Percentiles rank a stretch among this genome's conserved stretches.
phyloP scores from a whole-genome alignment of 2,797 vertebrate genomes.

The Champsocephalus esox region DNA sequence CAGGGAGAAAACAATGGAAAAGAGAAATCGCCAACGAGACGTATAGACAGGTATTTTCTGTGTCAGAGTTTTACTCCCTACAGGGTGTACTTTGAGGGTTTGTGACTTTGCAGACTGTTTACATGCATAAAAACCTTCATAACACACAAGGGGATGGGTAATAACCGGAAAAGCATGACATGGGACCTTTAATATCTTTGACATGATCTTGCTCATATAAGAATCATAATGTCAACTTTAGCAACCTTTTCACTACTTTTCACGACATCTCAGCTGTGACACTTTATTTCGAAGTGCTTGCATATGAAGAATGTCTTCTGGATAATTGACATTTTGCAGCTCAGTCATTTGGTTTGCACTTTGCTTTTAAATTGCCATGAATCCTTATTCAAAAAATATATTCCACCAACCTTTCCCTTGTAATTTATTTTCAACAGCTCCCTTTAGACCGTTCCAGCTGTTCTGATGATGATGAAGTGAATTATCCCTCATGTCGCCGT shows the following conservation, averaged over 20 bases:
- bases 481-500: slow-evolving; percentile 10
- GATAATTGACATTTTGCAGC: slow-evolving; percentile 47
- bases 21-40: too few relatives aligned
- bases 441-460: slow-evolving; percentile 24
- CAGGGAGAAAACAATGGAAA: too few relatives aligned
- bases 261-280: slow-evolving; percentile 13
- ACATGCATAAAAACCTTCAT: too few relatives aligned
- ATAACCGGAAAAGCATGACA: too few relatives aligned
- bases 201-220: slow-evolving; percentile 41
- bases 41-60: too few relatives aligned
- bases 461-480: slow-evolving; percentile 41
- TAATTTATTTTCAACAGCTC: slow-evolving; percentile 36
- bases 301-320: slow-evolving; percentile 19
- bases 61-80: too few relatives aligned
- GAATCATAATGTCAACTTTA: slow-evolving; percentile 29
- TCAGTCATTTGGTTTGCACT: slow-evolving; percentile 20
- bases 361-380: slow-evolving; percentile 35
- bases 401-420: slow-evolving; percentile 22
- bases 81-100: too few relatives aligned
- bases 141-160: too few relatives aligned
- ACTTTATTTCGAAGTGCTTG: slow-evolving; percentile 18
- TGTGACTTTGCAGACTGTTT: too few relatives aligned
- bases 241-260: slow-evolving; percentile 12
- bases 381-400: slow-evolving; percentile 11
- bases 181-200: slow-evolving; percentile 4